These are phyloP conservation scores for Amphiprion ocellaris DNA, from an alignment of 2,113 vertebrate genomes.

Conservation along the genomic window DNA sequence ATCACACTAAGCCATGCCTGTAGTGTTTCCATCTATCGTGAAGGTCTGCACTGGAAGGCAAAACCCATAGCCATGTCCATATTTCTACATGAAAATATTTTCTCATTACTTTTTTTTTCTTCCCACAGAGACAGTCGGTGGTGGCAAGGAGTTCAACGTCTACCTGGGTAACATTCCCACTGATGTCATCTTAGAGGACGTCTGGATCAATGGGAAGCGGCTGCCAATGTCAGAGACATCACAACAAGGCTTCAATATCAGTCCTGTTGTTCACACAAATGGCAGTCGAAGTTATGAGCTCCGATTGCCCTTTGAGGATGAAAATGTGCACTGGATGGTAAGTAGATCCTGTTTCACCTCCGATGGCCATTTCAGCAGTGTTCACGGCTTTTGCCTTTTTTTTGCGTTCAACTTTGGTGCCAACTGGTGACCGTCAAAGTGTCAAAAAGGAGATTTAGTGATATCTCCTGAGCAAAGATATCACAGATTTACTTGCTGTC, in stretches of 20 bases:
- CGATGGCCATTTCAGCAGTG: background rate
- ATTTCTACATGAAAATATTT: no score
- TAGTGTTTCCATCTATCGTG: no score
- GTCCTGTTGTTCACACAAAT: conserved; percentile 30
- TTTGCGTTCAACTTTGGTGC: no score
- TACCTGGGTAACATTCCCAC: conserved; percentile 70
- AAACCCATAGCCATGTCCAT: no score
- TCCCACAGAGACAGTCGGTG: conserved; percentile 50
- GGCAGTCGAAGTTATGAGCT: conserved; percentile 57
- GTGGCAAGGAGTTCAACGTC: conserved; percentile 50
- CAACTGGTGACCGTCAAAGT: no score
- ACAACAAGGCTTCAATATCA: conserved; percentile 19
- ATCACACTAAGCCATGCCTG: no score
- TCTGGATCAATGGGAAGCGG: conserved; percentile 57
- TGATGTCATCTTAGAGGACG: conserved; percentile 61
- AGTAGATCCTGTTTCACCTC: conserved; percentile 7
- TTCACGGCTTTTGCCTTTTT: no score
- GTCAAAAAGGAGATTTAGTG: no score
- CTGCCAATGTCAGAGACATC: conserved; percentile 11
- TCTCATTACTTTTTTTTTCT: background rate
- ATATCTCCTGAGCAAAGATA: no score
- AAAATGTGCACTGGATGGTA: conserved; percentile 43
- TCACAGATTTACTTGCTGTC: no score
- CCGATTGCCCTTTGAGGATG: conserved; percentile 55
- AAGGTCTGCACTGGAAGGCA: no score